phyloP scores from a whole-genome alignment of 2,888 invertebrate genomes.

The Tetanocera ferruginea region DNA sequence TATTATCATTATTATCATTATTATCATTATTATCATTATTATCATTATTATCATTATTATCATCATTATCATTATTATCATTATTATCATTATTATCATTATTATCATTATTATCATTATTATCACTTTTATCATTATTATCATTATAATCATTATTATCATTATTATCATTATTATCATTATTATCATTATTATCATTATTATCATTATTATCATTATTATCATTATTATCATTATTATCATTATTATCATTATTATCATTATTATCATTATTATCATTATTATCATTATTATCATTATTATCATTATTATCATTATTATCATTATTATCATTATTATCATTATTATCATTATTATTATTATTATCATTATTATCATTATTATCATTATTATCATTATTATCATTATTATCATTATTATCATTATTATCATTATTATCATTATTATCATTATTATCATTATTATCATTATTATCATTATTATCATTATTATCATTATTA shows the following conservation, averaged over 20 bases:
- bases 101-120: neutral
- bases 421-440: neutral
- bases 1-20: neutral
- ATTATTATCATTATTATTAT: neutral
- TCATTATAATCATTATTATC: neutral
- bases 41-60: neutral
- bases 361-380: neutral
- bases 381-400: neutral
- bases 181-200: neutral
- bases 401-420: neutral
- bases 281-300: neutral
- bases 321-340: neutral
- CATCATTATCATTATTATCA: neutral
- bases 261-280: neutral
- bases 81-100: neutral
- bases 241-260: neutral
- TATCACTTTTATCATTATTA: neutral
- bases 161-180: neutral
- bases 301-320: neutral
- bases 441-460: neutral
- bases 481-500: neutral
- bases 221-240: neutral
- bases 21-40: neutral
- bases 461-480: neutral
- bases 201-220: neutral